Evolutionary conservation across 2,113 vertebrate species (phyloP), one percentile per base, ranked within the genome.

Genomic region (Passer montanus): DNA sequence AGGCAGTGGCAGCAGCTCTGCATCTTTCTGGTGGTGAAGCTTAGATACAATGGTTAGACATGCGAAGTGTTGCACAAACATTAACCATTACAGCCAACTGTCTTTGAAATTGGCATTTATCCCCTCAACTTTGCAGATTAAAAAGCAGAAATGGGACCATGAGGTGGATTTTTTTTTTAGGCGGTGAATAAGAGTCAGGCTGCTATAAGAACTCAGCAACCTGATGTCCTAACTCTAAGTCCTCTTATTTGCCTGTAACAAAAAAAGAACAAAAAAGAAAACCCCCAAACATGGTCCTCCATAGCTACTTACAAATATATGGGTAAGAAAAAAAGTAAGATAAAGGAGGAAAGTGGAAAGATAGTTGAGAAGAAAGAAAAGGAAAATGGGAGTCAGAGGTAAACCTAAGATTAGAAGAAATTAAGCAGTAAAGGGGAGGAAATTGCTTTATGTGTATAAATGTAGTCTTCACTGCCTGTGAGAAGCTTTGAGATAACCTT

Each of bases 1-100:
- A 89, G 92, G 82, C 91, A 83, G 94, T 47, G 59, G 90, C 91
- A 94, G 90, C 92, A 95, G 85, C 83, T 95, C 88, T 18, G 35
- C 16, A 15, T 89, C 73, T 88, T 94, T 90, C 85, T 94, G 64
- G 28, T 95, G 76, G 59, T 68, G 88, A 73, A 92, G 90, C 82
- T 73, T 7, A 24, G 80, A 88, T 94, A 84, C 90, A 93, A 96
- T 87, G 53, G 80, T 92, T 93, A 90, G 94, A 92, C 78, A 79
- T 15, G 33, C 59, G 77, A 92, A 82, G 69, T 84, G 93, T 93
- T 93, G 86, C 86, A 74, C 92, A 94, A 93, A 90, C 92, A 79
- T 90, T 89, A 94, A 93, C 92, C 84, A 56, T 90, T 95, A 56
- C 66, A 94, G 73, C 93, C 93, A 96, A 84, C 73, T 78, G 88